Evolutionary conservation across 1,140 invertebrate genomes (phyloP), one percentile per base, ranked within the genome.

Genomic region (Alviniconcha marisindica): DNA sequence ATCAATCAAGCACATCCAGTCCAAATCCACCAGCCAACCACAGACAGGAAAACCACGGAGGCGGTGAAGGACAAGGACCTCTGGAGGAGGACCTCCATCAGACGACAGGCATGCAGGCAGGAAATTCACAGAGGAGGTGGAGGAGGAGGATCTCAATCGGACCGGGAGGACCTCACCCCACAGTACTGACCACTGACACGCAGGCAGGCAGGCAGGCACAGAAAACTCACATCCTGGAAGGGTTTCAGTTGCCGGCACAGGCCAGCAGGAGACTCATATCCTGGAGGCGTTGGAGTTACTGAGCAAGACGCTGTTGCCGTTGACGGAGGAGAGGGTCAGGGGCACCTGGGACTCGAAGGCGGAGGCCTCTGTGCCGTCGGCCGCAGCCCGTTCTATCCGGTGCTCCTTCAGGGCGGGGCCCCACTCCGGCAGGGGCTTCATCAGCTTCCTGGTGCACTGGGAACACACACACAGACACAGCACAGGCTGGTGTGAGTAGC

Each of bases 341-440:
- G 84, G 87, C 31, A 88, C 77, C 71, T 86, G 84, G 21, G 84
- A 86, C 48, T 87, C 83, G 80, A 86, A 86, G 2, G 77, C 51
- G 7, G 77, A 76, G 18, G 56, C 78, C 0, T 80, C 80, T 54
- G 77, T 79, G 56, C 69, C 33, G 21, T 54, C 31, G 24, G 84
- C 51, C n/a, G 83, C 76, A 33, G 86, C 80, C 33, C 71, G 76
- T 40, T 83, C 28, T 15, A 71, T 66, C 12, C 81, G 28, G 74
- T 88, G 84, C 60, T 87, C 86, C 77, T 90, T 91, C 42, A 88
- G 83, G 1, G 88, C 90, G 10, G 91, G 91, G 33, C 91, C 91
- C 91, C 91, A 92, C n/a, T 91, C 86, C 12, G 85, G 78, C 36
- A 85, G 79, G 33, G 89, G 87, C 44, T 85, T 84, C 12, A 82